Percentiles rank a stretch among this genome's conserved stretches.
Evolutionary conservation across 2,888 invertebrate species (phyloP).

Genomic region (Drosophila villosipedis): DNA sequence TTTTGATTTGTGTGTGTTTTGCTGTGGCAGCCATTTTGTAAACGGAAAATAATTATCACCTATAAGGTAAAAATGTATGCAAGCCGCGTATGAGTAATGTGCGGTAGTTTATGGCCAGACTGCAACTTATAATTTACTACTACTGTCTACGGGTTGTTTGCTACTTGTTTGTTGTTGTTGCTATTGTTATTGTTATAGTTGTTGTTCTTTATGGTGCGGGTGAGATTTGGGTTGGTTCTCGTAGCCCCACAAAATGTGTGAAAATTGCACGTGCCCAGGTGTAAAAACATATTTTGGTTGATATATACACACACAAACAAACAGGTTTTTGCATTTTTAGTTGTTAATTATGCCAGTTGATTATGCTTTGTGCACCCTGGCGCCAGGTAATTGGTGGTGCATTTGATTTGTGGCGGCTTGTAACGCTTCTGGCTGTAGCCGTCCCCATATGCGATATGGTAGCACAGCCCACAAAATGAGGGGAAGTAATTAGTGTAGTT

Average conservation of each 20-base stretch:
- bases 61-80: slow-evolving; percentile 67
- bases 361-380: slow-evolving; percentile 78
- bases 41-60: slow-evolving; percentile 75
- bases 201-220: slow-evolving; percentile 49
- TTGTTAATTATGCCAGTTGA: slow-evolving; percentile 79
- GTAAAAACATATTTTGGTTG: slow-evolving; percentile 70
- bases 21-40: slow-evolving; percentile 67
- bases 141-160: slow-evolving; percentile 74
- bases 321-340: slow-evolving; percentile 71
- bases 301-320: slow-evolving; percentile 42
- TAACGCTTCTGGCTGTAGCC: slow-evolving; percentile 67
- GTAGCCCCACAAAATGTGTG: slow-evolving; percentile 72
- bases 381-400: slow-evolving; percentile 80
- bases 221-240: background rate
- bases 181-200: slow-evolving; percentile 44
- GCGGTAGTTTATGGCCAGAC: slow-evolving; percentile 62
- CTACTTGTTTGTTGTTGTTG: slow-evolving; percentile 55
- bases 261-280: slow-evolving; percentile 74
- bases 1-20: slow-evolving; percentile 15
- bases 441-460: background rate
- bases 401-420: slow-evolving; percentile 78
- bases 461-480: slow-evolving; percentile 39
- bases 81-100: slow-evolving; percentile 75
- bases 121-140: slow-evolving; percentile 75
- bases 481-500: slow-evolving; percentile 81